Evolutionary conservation across 2,113 vertebrate species (phyloP), one percentile per base, ranked within the genome.

Genomic region (Miniopterus natalensis): DNA sequence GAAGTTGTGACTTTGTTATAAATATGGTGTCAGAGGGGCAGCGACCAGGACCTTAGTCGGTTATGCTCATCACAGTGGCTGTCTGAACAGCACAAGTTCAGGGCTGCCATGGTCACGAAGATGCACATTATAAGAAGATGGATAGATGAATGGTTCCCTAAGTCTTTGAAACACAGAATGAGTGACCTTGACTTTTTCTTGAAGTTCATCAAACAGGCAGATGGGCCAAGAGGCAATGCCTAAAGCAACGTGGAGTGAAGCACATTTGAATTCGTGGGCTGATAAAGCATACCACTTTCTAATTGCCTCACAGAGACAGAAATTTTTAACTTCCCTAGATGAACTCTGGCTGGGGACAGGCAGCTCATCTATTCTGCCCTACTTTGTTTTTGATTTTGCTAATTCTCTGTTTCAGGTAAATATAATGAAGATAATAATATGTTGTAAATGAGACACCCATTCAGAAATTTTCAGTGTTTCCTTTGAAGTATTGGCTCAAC

Each of bases 401-500:
- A 90, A 90, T 74, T 80, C 42, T 71, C 61, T 87, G 78, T 88
- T 96, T 94, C 84, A 95, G 93, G 90, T 96, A 94, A 97, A 95
- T 95, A 90, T 84, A 95, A 80, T 66, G 61, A 93, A 86, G 88
- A 95, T 84, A 92, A 96, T 45, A 68, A 90, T 57, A 75, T 23
- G 95, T 21, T 94, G 29, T 51, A 86, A 97, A 96, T 89, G 59
- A 93, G 87, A 77, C 47, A 40, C 15, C 65, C 89, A 63, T 94
- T 94, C 66, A 92, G 79, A 92, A 81, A 93, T 78, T 90, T 90
- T 51, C 66, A 51, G 74, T 71, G 81, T 84, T 94, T 96, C 87
- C 84, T 91, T 78, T 79, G 88, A 96, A 94, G 51, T 55, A 73
- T 61, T 95, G 94, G 94, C 95, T 96, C 80, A 36, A 57, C 27